Evolutionary conservation across 2,797 vertebrate species (phyloP), one percentile per base, ranked within the genome.

Genomic region (Acrossocheilus fasciatus): DNA sequence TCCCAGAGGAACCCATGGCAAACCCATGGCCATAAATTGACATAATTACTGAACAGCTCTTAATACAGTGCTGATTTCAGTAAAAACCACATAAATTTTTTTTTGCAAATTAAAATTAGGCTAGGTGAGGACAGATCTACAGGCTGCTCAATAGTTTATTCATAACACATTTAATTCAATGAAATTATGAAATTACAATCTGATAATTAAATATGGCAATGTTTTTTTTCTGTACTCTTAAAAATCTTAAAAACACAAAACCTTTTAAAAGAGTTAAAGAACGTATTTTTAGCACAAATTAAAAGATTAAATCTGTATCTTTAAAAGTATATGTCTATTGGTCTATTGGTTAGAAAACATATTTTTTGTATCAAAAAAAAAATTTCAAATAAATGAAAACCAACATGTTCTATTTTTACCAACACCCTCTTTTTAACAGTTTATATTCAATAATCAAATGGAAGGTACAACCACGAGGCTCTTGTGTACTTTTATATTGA

Each of bases 401-500:
- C 5, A 43, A 23, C 20, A 41, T 70, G 17, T 73, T 74, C 10
- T 17, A 3, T 34, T 68, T 36, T 68, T 34, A 36, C 64, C 30
- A 36, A 57, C 10, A 57, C 20, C 11, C 18, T 76, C 0, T 54
- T 12, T 50, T 52, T 14, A 36, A 23, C 2, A 54, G 18, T 54
- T 76, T 36, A n/a, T 54, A 69, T 15, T 10, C 18, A 12, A 15
- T 34, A 47, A 72, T 30, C 2, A 30, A n/a, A 39, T 41, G 6
- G 1, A 70, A 69, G n/a, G 45, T 54, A 23, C 23, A 68, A 64
- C 5, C 50, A 34, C 17, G n/a, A n/a, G 17, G 2, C 4, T 4
- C 9, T 2, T 12, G 0, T 8, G 7, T 64, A 86, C 90, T 84
- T 89, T 89, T 90, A 90, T 90, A 89, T 78, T 90, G 90, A 88